These are phyloP conservation scores for Artemia franciscana DNA, from an alignment of 1,140 invertebrate species.

Conservation along the genomic window DNA sequence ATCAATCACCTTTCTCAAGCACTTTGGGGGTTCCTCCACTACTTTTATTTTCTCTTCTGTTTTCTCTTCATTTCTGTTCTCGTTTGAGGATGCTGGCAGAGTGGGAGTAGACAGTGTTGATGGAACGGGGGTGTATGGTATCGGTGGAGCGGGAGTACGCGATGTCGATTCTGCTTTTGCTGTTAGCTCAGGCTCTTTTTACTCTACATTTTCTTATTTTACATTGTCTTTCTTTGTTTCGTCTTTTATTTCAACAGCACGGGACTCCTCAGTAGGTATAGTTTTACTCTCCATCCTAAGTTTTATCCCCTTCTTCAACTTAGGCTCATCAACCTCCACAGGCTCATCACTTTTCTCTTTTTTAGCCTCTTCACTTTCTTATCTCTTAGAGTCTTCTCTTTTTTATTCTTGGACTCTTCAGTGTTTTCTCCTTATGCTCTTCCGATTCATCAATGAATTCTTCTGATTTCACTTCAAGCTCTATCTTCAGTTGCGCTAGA, in stretches of 20 bases:
- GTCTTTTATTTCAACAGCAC: too few species aligned
- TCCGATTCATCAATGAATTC: conserved; percentile 10
- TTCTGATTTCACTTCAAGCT: conserved; percentile 15
- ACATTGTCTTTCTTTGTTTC: too few species aligned
- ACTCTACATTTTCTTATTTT: too few species aligned
- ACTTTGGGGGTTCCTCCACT: conserved; percentile 18
- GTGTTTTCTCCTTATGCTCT: conserved; percentile 2
- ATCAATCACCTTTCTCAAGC: conserved; percentile 13
- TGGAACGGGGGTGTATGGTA: background rate
- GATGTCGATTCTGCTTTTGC: too few species aligned
- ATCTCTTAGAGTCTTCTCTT: conserved; percentile 12
- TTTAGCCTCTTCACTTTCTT: conserved; percentile 19
- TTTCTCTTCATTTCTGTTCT: conserved; percentile 11
- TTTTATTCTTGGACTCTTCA: conserved; percentile 16
- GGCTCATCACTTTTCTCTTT: conserved; percentile 16
- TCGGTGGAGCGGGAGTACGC: background rate
- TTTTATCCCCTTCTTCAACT: too few species aligned
- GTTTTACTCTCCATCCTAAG: too few species aligned
- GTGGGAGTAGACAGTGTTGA: too few species aligned
- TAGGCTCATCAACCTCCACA: too few species aligned
- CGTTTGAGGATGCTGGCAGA: conserved; percentile 5
- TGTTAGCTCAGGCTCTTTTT: too few species aligned
- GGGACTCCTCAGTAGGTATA: too few species aligned
- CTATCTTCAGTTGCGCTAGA: conserved; percentile 7
- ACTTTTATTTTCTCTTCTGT: conserved; percentile 13